A percentile compares a stretch with the other conserved stretches of the same genome.
phyloP scores from a whole-genome alignment of 1,140 invertebrate species.

The Drosophila ficusphila region DNA sequence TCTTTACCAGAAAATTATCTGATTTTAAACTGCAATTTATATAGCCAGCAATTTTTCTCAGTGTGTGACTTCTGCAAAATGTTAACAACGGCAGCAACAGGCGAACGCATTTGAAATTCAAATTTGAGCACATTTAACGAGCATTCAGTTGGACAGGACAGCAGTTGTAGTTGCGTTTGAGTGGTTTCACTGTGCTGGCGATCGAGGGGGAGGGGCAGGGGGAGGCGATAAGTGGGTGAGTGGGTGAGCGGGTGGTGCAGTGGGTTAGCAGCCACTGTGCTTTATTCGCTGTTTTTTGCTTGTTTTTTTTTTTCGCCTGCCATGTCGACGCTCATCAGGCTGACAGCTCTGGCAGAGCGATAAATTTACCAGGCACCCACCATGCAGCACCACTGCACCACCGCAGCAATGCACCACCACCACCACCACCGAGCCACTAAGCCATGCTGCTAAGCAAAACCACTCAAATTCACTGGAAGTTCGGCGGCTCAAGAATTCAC shows the following conservation, averaged over 20 bases:
- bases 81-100: slow-evolving; percentile 36
- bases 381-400: neutral
- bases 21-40: no score
- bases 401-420: no score
- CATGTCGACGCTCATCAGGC: slow-evolving; percentile 73
- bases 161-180: slow-evolving; percentile 30
- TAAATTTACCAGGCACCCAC: slow-evolving; percentile 64
- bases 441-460: neutral
- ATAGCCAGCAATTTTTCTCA: neutral
- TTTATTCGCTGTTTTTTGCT: slow-evolving; percentile 15
- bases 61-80: slow-evolving; percentile 25
- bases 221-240: no score
- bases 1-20: no score
- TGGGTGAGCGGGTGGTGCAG: neutral
- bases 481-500: slow-evolving; percentile 30
- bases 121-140: slow-evolving; percentile 70
- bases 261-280: slow-evolving; percentile 16
- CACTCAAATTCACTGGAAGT: slow-evolving; percentile 34
- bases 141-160: slow-evolving; percentile 51
- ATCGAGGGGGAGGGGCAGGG: neutral
- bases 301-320: slow-evolving; percentile 51
- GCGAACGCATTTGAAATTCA: slow-evolving; percentile 74
- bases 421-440: slow-evolving; percentile 2
- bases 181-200: slow-evolving; percentile 6
- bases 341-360: slow-evolving; percentile 72